Conservation (phyloP, 2,797 vertebrate genomes). For the Eulemur coronatus region DNA sequence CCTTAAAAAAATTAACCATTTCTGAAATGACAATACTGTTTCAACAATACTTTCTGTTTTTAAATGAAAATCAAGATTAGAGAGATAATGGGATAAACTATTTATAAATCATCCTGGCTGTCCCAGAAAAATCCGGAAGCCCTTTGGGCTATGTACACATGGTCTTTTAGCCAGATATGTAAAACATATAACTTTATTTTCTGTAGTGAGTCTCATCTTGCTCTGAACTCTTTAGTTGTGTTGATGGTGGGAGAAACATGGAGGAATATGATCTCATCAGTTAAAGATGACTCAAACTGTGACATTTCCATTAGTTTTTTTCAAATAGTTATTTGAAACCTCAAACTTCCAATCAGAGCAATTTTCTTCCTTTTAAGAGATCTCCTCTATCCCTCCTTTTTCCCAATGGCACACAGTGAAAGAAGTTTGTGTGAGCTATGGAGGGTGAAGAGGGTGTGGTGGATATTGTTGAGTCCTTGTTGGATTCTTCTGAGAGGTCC, state of each 20-base stretch:
- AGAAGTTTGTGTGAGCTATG: neutral
- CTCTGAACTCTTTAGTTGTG: neutral
- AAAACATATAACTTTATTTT: neutral
- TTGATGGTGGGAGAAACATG: neutral
- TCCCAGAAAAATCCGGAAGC: neutral
- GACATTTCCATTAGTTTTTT: neutral
- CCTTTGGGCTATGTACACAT: neutral
- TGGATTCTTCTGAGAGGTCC: neutral
- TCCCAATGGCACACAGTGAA: neutral
- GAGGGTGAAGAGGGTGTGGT: neutral
- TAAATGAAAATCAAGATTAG: slow-evolving; percentile 6
- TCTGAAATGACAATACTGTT: neutral
- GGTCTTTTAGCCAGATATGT: neutral
- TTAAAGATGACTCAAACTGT: neutral
- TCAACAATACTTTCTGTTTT: neutral
- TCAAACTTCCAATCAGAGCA: neutral
- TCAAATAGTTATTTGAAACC: neutral
- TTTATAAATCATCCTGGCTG: neutral
- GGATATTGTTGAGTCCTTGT: neutral
- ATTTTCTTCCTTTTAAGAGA: neutral
- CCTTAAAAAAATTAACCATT: neutral
- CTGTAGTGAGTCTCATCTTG: neutral
- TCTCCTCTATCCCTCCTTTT: neutral
- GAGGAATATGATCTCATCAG: neutral
- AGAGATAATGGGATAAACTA: neutral